These are phyloP conservation scores for Caiman crocodilus DNA, from an alignment of 2,797 vertebrate genomes.

Conservation along the genomic window DNA sequence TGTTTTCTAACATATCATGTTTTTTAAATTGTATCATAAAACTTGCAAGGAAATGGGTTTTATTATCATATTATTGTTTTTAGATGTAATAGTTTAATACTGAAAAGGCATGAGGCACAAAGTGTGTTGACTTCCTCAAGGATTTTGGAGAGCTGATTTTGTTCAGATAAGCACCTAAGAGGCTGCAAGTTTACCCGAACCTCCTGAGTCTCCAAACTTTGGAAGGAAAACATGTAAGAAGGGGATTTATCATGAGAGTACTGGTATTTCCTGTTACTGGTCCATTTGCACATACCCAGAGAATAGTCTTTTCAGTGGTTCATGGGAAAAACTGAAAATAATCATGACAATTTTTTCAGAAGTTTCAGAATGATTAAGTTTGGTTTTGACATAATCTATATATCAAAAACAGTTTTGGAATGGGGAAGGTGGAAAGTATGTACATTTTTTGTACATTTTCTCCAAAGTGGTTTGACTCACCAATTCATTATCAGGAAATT, in stretches of 20 bases:
- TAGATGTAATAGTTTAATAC: background rate
- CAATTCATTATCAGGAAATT: constrained; percentile 6
- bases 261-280: background rate
- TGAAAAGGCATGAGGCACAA: background rate
- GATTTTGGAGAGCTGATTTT: constrained; percentile 6
- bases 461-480: constrained; percentile 18
- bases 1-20: background rate
- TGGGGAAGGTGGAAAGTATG: constrained; percentile 28
- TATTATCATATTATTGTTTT: background rate
- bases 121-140: background rate
- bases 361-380: constrained; percentile 26
- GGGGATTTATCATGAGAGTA: background rate
- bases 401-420: constrained; percentile 55
- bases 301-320: constrained; percentile 40
- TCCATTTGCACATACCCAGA: constrained; percentile 2
- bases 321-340: constrained; percentile 58
- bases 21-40: background rate
- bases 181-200: background rate
- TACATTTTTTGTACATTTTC: background rate
- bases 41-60: background rate
- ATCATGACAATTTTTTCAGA: constrained; percentile 45
- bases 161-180: constrained; percentile 8
- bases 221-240: constrained; percentile 20
- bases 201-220: constrained; percentile 15
- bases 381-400: constrained; percentile 22